Conservation (phyloP, 2,113 vertebrate species). For the Microcebus ravelobensis region DNA sequence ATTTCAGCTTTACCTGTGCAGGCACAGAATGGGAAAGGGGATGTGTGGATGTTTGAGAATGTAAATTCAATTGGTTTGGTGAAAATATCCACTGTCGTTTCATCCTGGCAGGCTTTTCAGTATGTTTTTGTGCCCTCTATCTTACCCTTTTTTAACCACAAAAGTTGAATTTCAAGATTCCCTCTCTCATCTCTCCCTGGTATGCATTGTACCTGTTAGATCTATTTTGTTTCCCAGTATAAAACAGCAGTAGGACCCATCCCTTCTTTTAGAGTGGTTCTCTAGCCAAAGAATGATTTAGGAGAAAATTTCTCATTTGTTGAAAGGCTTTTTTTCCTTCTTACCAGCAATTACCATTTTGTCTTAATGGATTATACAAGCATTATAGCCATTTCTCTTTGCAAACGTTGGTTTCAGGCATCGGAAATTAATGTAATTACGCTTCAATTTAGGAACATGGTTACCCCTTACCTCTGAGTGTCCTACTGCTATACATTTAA, state of each 20-base stretch:
- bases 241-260: not conserved
- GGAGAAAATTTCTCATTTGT: slow-evolving; percentile 22
- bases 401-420: slow-evolving; percentile 17
- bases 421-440: not conserved
- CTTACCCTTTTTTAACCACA: not conserved
- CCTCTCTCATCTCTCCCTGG: not conserved
- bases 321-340: not conserved
- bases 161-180: not conserved
- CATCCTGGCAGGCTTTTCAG: not conserved
- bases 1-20: slow-evolving; percentile 32
- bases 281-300: slow-evolving; percentile 40
- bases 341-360: not conserved
- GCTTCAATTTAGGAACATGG: not conserved
- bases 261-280: not conserved
- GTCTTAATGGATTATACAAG: slow-evolving; percentile 23
- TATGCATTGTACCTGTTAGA: slow-evolving; percentile 24
- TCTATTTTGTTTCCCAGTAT: slow-evolving; percentile 27
- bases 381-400: not conserved
- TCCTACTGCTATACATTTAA: not conserved
- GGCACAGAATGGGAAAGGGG: not conserved
- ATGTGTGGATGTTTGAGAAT: not conserved
- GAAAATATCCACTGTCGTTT: not conserved
- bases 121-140: not conserved
- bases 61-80: not conserved
- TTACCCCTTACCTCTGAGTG: not conserved